Evolutionary conservation across 2,113 vertebrate species (phyloP).

Genomic region (Antennarius striatus): DNA sequence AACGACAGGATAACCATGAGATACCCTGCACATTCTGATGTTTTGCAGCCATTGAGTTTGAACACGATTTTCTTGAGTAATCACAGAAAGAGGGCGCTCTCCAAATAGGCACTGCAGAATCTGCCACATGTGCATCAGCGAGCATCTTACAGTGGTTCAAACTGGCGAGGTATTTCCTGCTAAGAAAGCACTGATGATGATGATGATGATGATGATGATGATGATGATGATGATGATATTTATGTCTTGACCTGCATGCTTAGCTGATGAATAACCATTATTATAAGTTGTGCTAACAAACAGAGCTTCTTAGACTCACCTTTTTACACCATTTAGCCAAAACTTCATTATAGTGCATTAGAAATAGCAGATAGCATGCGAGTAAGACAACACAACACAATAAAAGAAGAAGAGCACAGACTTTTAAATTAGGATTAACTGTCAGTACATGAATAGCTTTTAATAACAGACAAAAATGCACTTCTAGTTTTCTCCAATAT

Average conservation of each 20-base stretch:
- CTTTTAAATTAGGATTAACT: too few species aligned
- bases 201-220: constrained; percentile 80
- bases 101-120: constrained; percentile 95
- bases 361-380: too few species aligned
- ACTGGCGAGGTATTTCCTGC: constrained; percentile 98
- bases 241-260: constrained; percentile 93
- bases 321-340: too few species aligned
- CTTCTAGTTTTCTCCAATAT: too few species aligned
- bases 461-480: too few species aligned
- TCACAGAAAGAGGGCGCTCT: constrained; percentile 94
- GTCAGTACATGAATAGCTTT: too few species aligned
- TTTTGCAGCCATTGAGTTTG: constrained; percentile 97
- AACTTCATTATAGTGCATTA: too few species aligned
- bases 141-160: constrained; percentile 94
- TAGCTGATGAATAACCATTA: constrained; percentile 80
- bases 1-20: constrained; percentile 16
- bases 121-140: constrained; percentile 93
- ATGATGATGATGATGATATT: constrained; percentile 81
- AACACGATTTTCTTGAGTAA: constrained; percentile 96
- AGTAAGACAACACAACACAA: too few species aligned
- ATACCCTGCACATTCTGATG: constrained; percentile 93
- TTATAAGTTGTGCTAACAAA: constrained; percentile 34
- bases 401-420: too few species aligned
- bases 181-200: constrained; percentile 86
- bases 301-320: too few species aligned